Evolutionary conservation across 2,113 vertebrate genomes (phyloP), one percentile per base, ranked within the genome.

Genomic region (Pelvicachromis taeniatus): DNA sequence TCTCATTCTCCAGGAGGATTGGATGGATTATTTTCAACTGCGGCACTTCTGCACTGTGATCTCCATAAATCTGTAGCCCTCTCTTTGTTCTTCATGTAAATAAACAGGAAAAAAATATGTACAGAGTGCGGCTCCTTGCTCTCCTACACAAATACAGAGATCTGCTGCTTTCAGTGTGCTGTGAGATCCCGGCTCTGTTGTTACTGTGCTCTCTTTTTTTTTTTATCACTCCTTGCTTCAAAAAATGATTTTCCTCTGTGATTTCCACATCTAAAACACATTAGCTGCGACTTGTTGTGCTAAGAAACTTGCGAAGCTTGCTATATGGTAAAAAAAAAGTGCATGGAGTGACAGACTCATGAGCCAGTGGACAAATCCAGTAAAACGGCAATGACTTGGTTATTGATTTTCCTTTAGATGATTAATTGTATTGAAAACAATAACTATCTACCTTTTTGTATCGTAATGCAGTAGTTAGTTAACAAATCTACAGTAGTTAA

Each of bases 71-170:
- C 78, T 86, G 83, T 19, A 87, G 77, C 87, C 21, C 23, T 54
- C 45, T 82, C 78, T 85, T 87, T 91, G 80, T 91, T 89, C 65
- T 35, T 88, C 73, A 35, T 85, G 77, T 87, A 91, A 93, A 89
- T 86, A 91, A 88, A 87, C 48, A 55, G 17, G 10, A 33, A 16
- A 48, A 9, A 75, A 38, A 45, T 75, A 65, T 61, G 45, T 12
- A 9, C 9, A 3, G 63, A 58, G 73, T 52, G 70, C n/a, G 8
- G 13, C 26, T 31, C 70, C 35, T 53, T 59, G 19, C 78, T 82
- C 21, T 70, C 56, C 83, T 65, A 42, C 50, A 61, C 55, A 86
- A 80, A 65, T 38, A 68, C 21, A 35, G 13, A 58, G 48, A 79
- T 87, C 38, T 56, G 23, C 16, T 58, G 84, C 77, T 82, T 84